Evolutionary conservation across 2,797 vertebrate species (phyloP).

Genomic region (Falco rusticolus): DNA sequence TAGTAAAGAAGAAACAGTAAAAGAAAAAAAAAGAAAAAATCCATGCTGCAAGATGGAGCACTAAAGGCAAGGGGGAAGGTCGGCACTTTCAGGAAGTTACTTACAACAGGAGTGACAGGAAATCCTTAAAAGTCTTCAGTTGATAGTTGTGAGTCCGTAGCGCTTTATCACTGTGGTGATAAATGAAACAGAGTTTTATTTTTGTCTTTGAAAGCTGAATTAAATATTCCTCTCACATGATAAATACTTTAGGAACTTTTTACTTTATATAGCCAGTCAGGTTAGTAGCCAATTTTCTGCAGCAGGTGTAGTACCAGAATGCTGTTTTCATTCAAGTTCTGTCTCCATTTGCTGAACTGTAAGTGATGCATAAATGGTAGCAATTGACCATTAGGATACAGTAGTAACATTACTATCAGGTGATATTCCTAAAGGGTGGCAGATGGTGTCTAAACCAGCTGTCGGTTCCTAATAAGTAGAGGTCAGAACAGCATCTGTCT

Average conservation of each 20-base stretch:
- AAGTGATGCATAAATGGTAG: neutral
- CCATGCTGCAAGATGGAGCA: neutral
- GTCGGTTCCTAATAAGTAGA: neutral
- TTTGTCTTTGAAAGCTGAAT: neutral
- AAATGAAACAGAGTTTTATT: neutral
- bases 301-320: neutral
- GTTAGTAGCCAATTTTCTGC: neutral
- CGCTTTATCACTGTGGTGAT: neutral
- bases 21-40: neutral
- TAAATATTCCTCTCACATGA: neutral
- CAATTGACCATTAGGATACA: neutral
- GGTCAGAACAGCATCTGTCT: neutral
- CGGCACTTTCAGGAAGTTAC: neutral
- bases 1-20: neutral
- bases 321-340: neutral
- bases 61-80: neutral
- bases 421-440: neutral
- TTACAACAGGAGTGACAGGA: neutral
- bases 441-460: neutral
- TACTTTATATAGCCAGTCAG: neutral
- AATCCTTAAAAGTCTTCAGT: neutral
- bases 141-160: neutral
- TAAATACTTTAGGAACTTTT: neutral
- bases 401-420: neutral
- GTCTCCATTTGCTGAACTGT: neutral